Evolutionary conservation across 1,140 invertebrate genomes (phyloP).

Genomic region (Caerostris extrusa): DNA sequence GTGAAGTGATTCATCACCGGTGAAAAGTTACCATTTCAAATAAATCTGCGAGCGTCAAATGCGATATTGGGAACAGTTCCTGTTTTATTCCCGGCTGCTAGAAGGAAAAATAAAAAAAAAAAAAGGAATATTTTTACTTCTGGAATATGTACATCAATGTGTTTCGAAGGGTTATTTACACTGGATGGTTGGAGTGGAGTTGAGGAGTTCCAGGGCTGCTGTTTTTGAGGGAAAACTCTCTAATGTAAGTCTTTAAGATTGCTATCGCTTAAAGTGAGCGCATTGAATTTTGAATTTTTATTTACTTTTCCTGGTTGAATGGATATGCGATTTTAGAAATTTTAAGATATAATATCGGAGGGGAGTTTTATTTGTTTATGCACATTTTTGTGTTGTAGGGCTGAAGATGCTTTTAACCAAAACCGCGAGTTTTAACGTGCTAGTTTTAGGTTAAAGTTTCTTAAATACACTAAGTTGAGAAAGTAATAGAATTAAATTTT

Average conservation of each 20-base stretch:
- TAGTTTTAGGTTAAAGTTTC: no score
- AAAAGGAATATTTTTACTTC: neutral
- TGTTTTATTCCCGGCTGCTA: neutral
- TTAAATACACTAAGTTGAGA: no score
- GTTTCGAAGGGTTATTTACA: neutral
- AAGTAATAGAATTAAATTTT: no score
- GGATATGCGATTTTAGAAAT: no score
- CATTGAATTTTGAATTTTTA: constrained; percentile 4
- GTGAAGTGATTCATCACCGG: neutral
- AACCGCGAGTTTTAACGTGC: no score
- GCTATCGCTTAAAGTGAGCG: constrained; percentile 6
- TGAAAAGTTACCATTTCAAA: neutral
- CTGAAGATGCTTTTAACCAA: no score
- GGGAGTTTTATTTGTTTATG: no score
- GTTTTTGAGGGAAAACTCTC: neutral
- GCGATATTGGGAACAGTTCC: neutral
- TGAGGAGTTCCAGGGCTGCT: constrained; percentile 21
- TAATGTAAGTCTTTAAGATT: constrained; percentile 1
- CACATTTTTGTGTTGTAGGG: no score
- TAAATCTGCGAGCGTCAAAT: neutral
- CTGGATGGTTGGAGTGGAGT: constrained; percentile 44
- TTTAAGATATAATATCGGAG: no score
- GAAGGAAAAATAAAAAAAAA: no score
- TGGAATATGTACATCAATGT: neutral
- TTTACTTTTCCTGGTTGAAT: neutral